Percentiles rank a stretch among this genome's conserved stretches.
These are phyloP conservation scores for Sinodicranocentrus sp. DNA, from an alignment of 2,888 invertebrate species.

Conservation along the genomic window DNA sequence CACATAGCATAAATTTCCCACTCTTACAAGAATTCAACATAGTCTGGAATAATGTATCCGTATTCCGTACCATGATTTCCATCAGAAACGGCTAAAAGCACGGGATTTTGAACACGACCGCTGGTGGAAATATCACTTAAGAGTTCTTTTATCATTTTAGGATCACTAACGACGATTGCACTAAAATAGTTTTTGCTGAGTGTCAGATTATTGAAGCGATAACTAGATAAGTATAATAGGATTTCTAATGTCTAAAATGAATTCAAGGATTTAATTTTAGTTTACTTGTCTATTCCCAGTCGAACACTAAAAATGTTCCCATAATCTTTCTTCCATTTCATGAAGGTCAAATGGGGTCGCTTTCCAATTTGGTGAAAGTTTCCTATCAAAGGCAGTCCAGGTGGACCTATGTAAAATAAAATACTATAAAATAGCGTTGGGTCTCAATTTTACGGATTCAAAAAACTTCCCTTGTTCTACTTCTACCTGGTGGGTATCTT, in stretches of 20 bases:
- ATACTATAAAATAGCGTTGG: not conserved
- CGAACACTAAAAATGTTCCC: constrained; percentile 41
- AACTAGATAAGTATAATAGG: not conserved
- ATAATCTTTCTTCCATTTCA: constrained; percentile 45
- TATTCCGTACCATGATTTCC: constrained; percentile 57
- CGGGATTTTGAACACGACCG: constrained; percentile 42
- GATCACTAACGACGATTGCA: constrained; percentile 56
- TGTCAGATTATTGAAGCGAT: not conserved
- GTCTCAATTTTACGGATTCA: not conserved
- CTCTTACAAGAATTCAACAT: not conserved
- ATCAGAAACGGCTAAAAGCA: constrained; percentile 44
- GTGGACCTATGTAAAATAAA: constrained; percentile 33
- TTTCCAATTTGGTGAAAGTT: constrained; percentile 58
- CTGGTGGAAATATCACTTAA: constrained; percentile 40
- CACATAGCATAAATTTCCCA: not conserved
- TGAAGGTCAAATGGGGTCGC: constrained; percentile 10
- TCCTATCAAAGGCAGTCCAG: constrained; percentile 49
- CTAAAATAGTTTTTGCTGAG: constrained; percentile 16
- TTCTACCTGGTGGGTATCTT: constrained; percentile 54
- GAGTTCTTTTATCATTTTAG: constrained; percentile 61
- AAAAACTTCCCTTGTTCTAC: no score
- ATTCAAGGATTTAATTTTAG: not conserved
- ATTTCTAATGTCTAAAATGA: not conserved
- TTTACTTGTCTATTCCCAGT: constrained; percentile 41
- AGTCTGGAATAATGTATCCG: no score